Base-by-base conservation (phyloP, 2,113 vertebrate genomes). In the Eupsittula cactorum region DNA sequence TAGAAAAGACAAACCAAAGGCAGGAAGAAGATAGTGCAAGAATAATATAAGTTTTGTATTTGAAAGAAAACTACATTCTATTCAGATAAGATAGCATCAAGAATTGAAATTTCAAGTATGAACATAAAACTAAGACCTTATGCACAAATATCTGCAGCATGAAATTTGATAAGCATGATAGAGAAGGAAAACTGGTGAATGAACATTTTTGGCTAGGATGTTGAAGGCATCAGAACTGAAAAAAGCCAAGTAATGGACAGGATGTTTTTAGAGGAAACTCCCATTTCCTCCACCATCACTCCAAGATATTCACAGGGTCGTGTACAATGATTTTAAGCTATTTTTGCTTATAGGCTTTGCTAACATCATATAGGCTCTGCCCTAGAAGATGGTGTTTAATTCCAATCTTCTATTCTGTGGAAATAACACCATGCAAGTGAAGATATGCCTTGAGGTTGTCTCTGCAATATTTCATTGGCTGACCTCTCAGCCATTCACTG, bases 401-500 rank as follows among this genome's bases (percentile, higher is more conserved):
- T 88, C 19, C 86, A 44, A 73, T 88, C 33, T 73, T 87, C 16
- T 80, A 8, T 85, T 92, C n/a, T 53, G 25, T 71, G 35, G 31
- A 59, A 90, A 77, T 42, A 86, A n/a, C 33, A 70, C 25, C 25
- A 46, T 12, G 15, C 13, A 86, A 93, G 19, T 55, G 31, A 90
- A 83, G 24, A 75, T 92, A 74, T 92, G 62, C 73, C 80, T 81
- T 91, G 65, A 83, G 64, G 80, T 86, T 81, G 8, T 83, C 28
- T 60, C 50, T 83, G 46, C 24, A 88, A 55, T 50, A 50, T 84
- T 93, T 91, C 50, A 55, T 78, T 86, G 94, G 60, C 68, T 95
- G 83, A 93, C 86, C 50, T 93, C 50, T 96, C 70, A 94, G 46
- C 60, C 65, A 84, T 88, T 92, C 88, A 55, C 27, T 86, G 8